Conservation (phyloP, 1,140 invertebrate species). For the Zaprionus vittiger region DNA sequence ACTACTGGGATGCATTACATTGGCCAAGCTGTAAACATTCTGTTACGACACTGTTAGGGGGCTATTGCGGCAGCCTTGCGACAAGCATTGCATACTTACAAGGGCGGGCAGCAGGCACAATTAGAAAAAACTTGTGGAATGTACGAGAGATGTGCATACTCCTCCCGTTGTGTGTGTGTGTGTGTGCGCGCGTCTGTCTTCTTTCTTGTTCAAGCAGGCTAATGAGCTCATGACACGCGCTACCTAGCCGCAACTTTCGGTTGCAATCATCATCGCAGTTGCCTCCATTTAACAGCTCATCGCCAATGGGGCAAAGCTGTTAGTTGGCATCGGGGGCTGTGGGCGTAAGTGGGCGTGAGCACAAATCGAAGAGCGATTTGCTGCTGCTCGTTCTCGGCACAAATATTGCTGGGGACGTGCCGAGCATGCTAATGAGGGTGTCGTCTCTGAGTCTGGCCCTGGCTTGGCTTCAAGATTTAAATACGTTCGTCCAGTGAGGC, state of each 20-base stretch:
- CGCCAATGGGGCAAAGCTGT: background rate
- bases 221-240: conserved; percentile 25
- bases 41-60: background rate
- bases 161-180: background rate
- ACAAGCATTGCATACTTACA: conserved; percentile 5
- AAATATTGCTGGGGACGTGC: conserved; percentile 47
- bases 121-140: background rate
- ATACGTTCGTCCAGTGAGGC: conserved; percentile 31
- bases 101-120: background rate
- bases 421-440: conserved; percentile 51
- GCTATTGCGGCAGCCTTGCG: background rate
- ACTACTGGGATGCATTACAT: too few relatives aligned
- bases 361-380: conserved; percentile 16
- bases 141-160: background rate
- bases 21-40: too few relatives aligned
- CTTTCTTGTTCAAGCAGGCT: conserved; percentile 2
- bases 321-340: background rate
- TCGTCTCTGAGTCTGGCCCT: background rate
- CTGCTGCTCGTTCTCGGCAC: conserved; percentile 5
- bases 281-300: conserved; percentile 34
- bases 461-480: conserved; percentile 37
- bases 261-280: conserved; percentile 9
- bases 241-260: background rate
- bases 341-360: conserved; percentile 2
- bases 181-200: background rate